Conservation (phyloP, 2,113 vertebrate genomes). For the Daubentonia madagascariensis region DNA sequence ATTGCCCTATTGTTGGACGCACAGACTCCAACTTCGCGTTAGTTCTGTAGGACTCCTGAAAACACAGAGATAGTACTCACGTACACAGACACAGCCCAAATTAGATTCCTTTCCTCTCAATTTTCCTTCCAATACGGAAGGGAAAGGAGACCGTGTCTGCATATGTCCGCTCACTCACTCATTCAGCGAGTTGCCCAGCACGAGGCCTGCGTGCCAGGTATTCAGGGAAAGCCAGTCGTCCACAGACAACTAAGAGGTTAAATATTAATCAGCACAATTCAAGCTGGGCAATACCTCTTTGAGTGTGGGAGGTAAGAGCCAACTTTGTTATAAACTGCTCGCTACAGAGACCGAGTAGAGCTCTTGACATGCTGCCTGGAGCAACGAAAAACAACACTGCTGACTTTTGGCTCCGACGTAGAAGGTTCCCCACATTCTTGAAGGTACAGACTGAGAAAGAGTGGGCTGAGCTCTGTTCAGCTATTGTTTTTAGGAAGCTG, state of each 20-base stretch:
- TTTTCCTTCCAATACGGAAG: no score
- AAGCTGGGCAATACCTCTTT: background rate
- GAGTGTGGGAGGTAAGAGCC: no score
- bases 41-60: background rate
- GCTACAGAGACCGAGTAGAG: background rate
- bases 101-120: background rate
- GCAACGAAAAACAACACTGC: accelerated
- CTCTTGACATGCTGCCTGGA: background rate
- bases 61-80: background rate
- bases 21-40: background rate
- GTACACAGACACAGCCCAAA: background rate
- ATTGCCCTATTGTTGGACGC: background rate
- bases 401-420: background rate
- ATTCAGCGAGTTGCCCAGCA: no score
- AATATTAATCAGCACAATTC: background rate
- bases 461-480: background rate
- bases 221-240: background rate
- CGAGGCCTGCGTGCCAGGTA: accelerated
- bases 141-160: background rate
- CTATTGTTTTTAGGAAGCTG: background rate
- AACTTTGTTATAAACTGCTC: background rate
- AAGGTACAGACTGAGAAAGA: background rate
- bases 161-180: background rate
- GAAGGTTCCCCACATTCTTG: background rate
- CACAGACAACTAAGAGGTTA: background rate